phyloP scores from a whole-genome alignment of 2,888 invertebrate species.

The Stenodera caucasica region DNA sequence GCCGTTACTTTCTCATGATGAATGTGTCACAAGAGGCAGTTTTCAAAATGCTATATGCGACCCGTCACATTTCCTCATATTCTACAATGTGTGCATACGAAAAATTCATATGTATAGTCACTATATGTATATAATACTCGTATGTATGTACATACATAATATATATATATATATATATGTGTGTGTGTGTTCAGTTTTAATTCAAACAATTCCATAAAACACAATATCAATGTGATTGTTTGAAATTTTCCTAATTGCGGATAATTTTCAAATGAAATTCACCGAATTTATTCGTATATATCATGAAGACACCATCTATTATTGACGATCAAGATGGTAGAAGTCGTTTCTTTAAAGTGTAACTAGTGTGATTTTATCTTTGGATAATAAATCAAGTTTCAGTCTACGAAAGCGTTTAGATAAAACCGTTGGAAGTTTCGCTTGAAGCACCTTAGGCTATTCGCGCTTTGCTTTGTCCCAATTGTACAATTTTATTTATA shows the following conservation, averaged over 20 bases:
- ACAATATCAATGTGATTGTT: too few species aligned
- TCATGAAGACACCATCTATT: constrained; percentile 39
- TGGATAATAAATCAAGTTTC: constrained; percentile 53
- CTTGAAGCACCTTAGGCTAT: constrained; percentile 53
- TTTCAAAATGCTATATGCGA: constrained; percentile 48
- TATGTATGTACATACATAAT: too few species aligned
- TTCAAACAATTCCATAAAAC: too few species aligned
- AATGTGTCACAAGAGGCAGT: constrained; percentile 45
- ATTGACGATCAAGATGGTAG: constrained; percentile 44
- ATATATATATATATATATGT: too few species aligned
- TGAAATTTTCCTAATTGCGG: too few species aligned
- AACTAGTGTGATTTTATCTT: constrained; percentile 54
- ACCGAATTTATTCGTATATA: too few species aligned
- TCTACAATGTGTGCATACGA: constrained; percentile 43
- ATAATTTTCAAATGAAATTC: too few species aligned
- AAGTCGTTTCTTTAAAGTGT: constrained; percentile 45
- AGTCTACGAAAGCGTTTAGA: constrained; percentile 51
- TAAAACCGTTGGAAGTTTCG: constrained; percentile 51
- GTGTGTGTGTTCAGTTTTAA: too few species aligned
- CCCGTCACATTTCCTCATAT: constrained; percentile 44
- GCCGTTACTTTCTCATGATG: constrained; percentile 40
- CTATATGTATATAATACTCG: neutral
- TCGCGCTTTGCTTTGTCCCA: constrained; percentile 51
- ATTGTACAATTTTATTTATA: constrained; percentile 53
- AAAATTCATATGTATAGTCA: constrained; percentile 26